Evolutionary conservation across 2,888 invertebrate species (phyloP), one percentile per base, ranked within the genome.

Genomic region (Arenicola marina): DNA sequence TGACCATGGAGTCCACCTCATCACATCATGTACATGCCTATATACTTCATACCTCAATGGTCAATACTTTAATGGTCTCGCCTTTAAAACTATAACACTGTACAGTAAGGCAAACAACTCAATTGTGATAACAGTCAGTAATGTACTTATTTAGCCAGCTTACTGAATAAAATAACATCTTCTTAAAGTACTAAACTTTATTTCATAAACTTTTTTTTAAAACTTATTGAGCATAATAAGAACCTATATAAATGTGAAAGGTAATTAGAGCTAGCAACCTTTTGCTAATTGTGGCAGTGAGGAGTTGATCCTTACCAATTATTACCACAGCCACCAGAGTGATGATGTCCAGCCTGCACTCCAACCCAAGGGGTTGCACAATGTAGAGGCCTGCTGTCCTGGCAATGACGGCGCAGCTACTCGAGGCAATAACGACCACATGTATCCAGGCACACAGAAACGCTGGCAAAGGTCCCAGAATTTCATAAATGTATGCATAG

Each of bases 401-500:
- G 24, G 67, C 61, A 29, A 67, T 67, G 24, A 65, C 62, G 15
- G 64, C 67, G 53, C 64, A 64, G 34, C 63, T 61, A 34, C 64
- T 62, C 46, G 67, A 59, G 7, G 66, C 38, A 44, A 66, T 51
- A 33, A 56, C 56, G 18, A 61, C 45, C 21, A 61, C 32, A 26
- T 59, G 59, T 7, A 59, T 51, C 59, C 59, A 59, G 34, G 38
- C 33, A 29, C n/a, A 4, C 46, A 67, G 48, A 56, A 67, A 67
- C 2, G 62, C 67, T 7, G 64, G 64, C 43, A 64, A 48, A 15
- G 67, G 63, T 3, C 67, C 67, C n/a, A 67, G 55, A 29, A 66
- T 61, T 21, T 66, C 56, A 43, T 66, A 63, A 21, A 67, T 48
- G 33, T 66, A 67, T 4, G 67, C 62, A 32, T 67, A 67, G 55